Evolutionary conservation across 2,888 invertebrate species (phyloP), one percentile per base, ranked within the genome.

Genomic region (Leucoptera coffeella): DNA sequence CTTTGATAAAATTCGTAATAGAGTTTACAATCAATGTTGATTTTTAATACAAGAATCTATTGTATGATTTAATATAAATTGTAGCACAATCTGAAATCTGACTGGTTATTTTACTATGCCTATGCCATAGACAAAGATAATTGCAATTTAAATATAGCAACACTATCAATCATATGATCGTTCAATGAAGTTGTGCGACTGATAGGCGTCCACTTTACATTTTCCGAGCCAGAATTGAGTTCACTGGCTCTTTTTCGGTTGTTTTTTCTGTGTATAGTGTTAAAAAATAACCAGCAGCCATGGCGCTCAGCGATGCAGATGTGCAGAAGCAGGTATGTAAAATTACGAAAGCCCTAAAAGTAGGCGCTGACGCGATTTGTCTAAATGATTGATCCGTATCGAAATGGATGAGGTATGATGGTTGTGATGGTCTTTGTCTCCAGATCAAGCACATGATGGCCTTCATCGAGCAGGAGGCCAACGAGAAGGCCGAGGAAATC

Each of bases 381-480:
- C 57, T 52, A 47, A 41, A 45, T 50, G 52, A 62, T 62, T 62
- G 61, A 59, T 62, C 55, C 47, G n/a, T n/a, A n/a, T n/a, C n/a
- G n/a, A 26, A 23, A 36, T 30, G 15, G 13, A 29, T 25, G 17
- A 9, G 6, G 11, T 12, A 26, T 13, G 26, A 29, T 29, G 23
- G 29, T 34, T 30, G n/a, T n/a, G n/a, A n/a, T n/a, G n/a, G n/a
- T n/a, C n/a, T n/a, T n/a, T 35, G 32, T 42, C 62, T 60, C 36
- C 61, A 97, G 95, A 97, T 99, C 71, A 94, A 96, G 76, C 97
- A 99, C 67, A 99, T 99, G 99, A 97, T 99, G 93, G 96, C 96
- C 73, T 99, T 99, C 81, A 99, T 99, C 72, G 97, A 99, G 74
- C 97, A 99, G 79, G 97, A 99, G 74, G 99, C 99, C 65, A 97